These are phyloP conservation scores for Coregonus suidteri DNA, from an alignment of 2,797 vertebrate genomes.

Conservation along the genomic window DNA sequence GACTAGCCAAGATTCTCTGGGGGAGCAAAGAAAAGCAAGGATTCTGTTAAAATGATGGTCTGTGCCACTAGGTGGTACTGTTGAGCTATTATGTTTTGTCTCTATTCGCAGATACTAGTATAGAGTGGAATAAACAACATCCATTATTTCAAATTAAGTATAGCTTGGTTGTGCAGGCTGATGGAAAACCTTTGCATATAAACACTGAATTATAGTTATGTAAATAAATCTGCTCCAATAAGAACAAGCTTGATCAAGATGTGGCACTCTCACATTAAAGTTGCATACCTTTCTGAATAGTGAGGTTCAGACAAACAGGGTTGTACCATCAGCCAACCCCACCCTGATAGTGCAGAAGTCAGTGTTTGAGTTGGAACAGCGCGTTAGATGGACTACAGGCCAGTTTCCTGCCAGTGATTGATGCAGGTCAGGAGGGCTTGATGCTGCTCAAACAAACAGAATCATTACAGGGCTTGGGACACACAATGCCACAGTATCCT, in stretches of 20 bases:
- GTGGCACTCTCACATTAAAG: background rate
- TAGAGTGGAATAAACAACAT: background rate
- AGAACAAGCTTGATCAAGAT: background rate
- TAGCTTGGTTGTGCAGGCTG: background rate
- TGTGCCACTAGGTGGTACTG: conserved; percentile 66
- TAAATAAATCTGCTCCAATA: background rate
- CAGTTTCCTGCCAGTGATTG: conserved; percentile 38
- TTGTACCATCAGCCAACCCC: conserved; percentile 24
- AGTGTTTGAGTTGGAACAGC: conserved; percentile 14
- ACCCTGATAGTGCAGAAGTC: conserved; percentile 15
- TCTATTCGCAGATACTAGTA: background rate
- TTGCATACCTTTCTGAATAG: background rate
- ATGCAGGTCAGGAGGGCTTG: conserved; percentile 36
- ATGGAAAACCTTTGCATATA: background rate
- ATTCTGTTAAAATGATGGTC: background rate
- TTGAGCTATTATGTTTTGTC: conserved; percentile 21
- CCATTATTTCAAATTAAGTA: background rate
- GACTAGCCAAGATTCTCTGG: background rate
- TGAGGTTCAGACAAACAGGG: conserved; percentile 3
- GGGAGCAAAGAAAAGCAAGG: background rate
- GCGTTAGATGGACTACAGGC: conserved; percentile 7
- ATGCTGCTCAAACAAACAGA: conserved; percentile 38
- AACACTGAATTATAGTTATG: background rate
- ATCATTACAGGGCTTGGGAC: conserved; percentile 10
- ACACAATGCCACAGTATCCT: conserved; percentile 1